Conservation (phyloP, 2,113 vertebrate species). For the Pogonocichla stellata region DNA sequence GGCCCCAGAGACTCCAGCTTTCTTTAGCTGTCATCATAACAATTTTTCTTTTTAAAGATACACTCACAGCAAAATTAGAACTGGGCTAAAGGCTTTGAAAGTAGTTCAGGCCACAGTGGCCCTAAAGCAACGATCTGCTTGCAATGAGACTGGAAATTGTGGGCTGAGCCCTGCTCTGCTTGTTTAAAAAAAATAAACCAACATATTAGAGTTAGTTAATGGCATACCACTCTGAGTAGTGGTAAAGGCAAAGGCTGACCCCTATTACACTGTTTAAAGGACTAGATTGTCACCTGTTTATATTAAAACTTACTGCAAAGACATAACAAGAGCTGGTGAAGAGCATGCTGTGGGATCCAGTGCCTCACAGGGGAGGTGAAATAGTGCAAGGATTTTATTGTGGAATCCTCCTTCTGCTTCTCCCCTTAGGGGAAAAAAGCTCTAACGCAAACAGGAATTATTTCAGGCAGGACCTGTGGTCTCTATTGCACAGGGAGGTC, state of each 20-base stretch:
- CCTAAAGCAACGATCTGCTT: not conserved
- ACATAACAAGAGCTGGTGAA: not conserved
- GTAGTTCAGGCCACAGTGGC: slow-evolving; percentile 15
- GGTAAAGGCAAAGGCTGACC: not conserved
- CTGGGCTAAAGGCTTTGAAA: slow-evolving; percentile 36
- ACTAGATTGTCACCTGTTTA: not conserved
- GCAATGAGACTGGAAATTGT: not conserved
- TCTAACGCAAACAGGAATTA: not conserved
- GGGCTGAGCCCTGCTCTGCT: not conserved
- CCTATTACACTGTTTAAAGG: not conserved
- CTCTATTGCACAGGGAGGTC: not conserved
- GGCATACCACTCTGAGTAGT: not conserved
- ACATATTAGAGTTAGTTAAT: not conserved
- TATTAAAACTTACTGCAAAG: not conserved
- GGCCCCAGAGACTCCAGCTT: slow-evolving; percentile 13
- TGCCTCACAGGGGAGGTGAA: not conserved
- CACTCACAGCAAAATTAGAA: slow-evolving; percentile 17
- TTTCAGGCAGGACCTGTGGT: not conserved
- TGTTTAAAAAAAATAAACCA: not conserved
- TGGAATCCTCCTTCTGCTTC: not conserved
- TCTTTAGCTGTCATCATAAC: slow-evolving; percentile 45
- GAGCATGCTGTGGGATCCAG: not conserved
- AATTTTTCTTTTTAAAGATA: slow-evolving; percentile 53
- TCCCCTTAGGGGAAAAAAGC: not conserved
- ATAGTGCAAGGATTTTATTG: not conserved